phyloP scores from a whole-genome alignment of 2,113 vertebrate genomes.

The Apodemus sylvaticus region DNA sequence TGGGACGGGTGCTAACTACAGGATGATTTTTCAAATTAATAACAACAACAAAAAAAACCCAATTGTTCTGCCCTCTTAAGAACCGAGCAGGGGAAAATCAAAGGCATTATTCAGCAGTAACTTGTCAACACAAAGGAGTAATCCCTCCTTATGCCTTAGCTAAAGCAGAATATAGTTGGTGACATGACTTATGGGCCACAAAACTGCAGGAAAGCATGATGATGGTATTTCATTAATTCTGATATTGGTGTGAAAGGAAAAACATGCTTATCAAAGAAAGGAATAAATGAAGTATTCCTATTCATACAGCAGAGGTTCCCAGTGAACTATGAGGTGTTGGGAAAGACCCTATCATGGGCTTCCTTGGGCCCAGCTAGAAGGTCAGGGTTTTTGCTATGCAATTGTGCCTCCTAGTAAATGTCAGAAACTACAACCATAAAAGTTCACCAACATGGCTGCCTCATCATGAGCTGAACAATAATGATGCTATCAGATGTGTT shows the following conservation, averaged over 20 bases:
- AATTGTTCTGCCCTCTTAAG: slow-evolving; percentile 60
- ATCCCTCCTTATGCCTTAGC: background rate
- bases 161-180: background rate
- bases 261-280: background rate
- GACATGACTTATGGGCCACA: background rate
- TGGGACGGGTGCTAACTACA: slow-evolving; percentile 1
- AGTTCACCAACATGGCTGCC: background rate
- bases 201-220: background rate
- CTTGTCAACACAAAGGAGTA: background rate
- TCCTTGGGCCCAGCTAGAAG: background rate
- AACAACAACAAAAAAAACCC: slow-evolving; percentile 30
- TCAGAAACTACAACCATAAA: background rate
- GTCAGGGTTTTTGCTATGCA: too few relatives aligned
- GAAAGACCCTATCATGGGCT: background rate
- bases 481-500: fast-evolving
- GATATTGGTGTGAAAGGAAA: background rate
- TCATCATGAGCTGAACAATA: background rate
- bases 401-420: background rate
- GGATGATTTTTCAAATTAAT: slow-evolving; percentile 61
- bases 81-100: background rate
- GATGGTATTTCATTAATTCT: background rate
- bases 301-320: background rate
- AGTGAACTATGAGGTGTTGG: background rate
- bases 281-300: too few relatives aligned
- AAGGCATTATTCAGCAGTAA: slow-evolving; percentile 49